Evolutionary conservation across 2,797 vertebrate species (phyloP), one percentile per base, ranked within the genome.

Genomic region (Hoplostethus mediterraneus): DNA sequence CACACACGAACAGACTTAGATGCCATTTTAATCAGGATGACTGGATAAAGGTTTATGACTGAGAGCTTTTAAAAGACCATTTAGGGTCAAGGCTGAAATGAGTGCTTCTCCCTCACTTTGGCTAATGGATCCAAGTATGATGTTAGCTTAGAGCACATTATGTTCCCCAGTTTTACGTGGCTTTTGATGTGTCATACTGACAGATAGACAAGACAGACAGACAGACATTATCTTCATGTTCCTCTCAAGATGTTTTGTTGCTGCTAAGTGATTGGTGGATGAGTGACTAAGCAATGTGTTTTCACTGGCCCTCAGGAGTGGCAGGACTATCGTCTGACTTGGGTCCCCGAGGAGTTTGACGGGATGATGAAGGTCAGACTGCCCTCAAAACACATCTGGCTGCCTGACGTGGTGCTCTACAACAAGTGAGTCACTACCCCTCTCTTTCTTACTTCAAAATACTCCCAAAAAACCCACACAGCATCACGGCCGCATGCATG

Each of bases 341-440:
- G 98, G 98, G 94, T 94, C 71, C 98, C 97, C 0, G 96, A 98
- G 85, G 97, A 99, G 84, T 99, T 98, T 33, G 98, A 98, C 70
- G 96, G 97, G 69, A 99, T 99, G 97, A 84, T 96, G 94, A 99
- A 99, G 93, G 97, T 99, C 77, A 96, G 97, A 10, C 94, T 99
- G 82, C 97, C 97, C 71, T 98, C 98, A 69, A 99, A 98, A 86
- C 98, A 99, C 92, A 99, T 99, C 92, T 99, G 98, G 98, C 95
- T 99, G 61, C 98, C 98, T 2, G 98, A 99, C 17, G 97, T 99
- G 48, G 97, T 99, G 67, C 97, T 99, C 14, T 99, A 99, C 93
- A 99, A 99, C 95, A 99, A 99, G 98, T 99, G 94, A 94, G 96
- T 95, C 71, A 73, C 52, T 70, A 21, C 10, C 14, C 25, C 59